These are phyloP conservation scores for Cyclopterus lumpus DNA, from an alignment of 2,797 vertebrate genomes.

Conservation along the genomic window DNA sequence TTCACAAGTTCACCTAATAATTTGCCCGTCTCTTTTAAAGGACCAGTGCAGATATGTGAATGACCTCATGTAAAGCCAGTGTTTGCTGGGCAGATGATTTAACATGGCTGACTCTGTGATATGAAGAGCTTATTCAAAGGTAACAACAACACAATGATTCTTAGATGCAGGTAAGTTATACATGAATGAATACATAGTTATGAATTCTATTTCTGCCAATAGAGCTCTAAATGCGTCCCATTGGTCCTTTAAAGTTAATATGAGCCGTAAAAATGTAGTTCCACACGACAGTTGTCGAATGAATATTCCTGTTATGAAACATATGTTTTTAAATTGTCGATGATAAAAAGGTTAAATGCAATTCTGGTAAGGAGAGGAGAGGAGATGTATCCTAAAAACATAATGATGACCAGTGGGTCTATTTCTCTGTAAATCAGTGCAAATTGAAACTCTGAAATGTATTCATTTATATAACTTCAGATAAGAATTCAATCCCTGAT, in stretches of 20 bases:
- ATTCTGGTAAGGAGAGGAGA: background rate
- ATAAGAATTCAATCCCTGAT: constrained; percentile 66
- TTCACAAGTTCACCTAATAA: background rate
- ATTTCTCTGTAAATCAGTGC: constrained; percentile 8
- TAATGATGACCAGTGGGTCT: background rate
- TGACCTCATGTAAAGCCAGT: background rate
- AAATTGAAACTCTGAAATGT: constrained; percentile 33
- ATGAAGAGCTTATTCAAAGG: too few relatives aligned
- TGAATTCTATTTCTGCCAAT: background rate
- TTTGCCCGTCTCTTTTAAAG: background rate
- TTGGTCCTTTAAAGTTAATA: background rate
- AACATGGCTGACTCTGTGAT: background rate
- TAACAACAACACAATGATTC: too few relatives aligned
- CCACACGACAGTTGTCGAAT: background rate
- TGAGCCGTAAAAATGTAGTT: background rate
- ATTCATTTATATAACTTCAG: constrained; percentile 59
- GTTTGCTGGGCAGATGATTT: background rate
- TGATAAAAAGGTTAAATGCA: background rate
- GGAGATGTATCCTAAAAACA: background rate
- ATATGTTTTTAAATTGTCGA: background rate
- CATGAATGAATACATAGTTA: too few relatives aligned
- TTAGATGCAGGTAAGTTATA: too few relatives aligned
- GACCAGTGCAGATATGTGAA: background rate
- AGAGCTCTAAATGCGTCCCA: background rate
- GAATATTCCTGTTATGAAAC: background rate